Conservation (phyloP, 2,888 invertebrate genomes). For the Athripsodes cinereus region DNA sequence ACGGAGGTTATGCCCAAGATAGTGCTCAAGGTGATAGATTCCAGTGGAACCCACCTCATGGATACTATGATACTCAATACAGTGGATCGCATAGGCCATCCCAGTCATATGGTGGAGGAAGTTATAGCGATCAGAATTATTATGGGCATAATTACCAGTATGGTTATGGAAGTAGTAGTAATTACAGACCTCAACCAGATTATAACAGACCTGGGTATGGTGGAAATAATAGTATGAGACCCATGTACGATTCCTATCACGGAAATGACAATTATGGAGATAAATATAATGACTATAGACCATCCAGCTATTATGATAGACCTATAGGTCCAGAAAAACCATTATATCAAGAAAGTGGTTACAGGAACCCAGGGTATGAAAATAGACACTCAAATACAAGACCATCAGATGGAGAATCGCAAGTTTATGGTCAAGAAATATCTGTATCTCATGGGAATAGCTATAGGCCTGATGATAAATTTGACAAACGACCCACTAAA, state of each 20-base stretch:
- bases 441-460: constrained; percentile 14
- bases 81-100: constrained; percentile 14
- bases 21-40: constrained; percentile 21
- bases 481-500: neutral
- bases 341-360: neutral
- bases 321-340: constrained; percentile 20
- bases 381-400: neutral
- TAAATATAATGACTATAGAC: constrained; percentile 10
- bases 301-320: constrained; percentile 16
- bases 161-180: constrained; percentile 3
- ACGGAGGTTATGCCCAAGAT: constrained; percentile 18
- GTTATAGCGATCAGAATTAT: constrained; percentile 12
- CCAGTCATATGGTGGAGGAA: constrained; percentile 19
- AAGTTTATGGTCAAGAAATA: constrained; percentile 21
- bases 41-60: constrained; percentile 26
- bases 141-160: constrained; percentile 24
- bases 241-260: constrained; percentile 9
- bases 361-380: neutral
- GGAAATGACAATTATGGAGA: constrained; percentile 11
- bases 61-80: constrained; percentile 23
- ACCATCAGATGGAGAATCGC: constrained; percentile 13
- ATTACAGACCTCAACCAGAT: constrained; percentile 13
- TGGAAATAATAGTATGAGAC: constrained; percentile 7
- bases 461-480: neutral
- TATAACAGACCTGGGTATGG: constrained; percentile 4